Percentiles rank a stretch among this genome's conserved stretches.
These are phyloP conservation scores for Ganaspis sp. DNA, from an alignment of 1,140 invertebrate genomes.

Conservation along the genomic window DNA sequence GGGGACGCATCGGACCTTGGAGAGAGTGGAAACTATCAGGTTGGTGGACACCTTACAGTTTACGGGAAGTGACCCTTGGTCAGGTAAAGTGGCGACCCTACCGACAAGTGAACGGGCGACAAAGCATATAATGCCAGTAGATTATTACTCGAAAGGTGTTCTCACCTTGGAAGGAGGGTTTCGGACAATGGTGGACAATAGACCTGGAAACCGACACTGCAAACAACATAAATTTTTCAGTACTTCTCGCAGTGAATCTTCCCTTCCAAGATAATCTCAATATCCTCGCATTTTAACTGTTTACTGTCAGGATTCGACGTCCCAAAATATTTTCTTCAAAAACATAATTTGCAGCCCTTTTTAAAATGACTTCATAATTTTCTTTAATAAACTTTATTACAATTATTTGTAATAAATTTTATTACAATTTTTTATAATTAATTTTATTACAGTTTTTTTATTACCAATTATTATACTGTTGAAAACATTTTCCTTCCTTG, in stretches of 20 bases:
- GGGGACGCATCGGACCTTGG: background rate
- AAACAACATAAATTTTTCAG: slow-evolving; percentile 75
- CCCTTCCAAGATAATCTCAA: slow-evolving; percentile 34
- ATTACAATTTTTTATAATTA: too few relatives aligned
- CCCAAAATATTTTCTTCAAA: background rate
- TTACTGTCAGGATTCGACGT: background rate
- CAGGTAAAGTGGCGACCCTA: slow-evolving; percentile 67
- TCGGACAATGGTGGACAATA: slow-evolving; percentile 75
- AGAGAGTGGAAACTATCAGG: slow-evolving; percentile 46
- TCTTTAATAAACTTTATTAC: too few relatives aligned
- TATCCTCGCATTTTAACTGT: slow-evolving; percentile 15
- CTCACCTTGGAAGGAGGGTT: slow-evolving; percentile 73
- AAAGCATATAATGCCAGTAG: slow-evolving; percentile 72
- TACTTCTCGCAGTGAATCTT: slow-evolving; percentile 45
- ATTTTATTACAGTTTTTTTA: too few relatives aligned
- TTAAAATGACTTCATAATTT: too few relatives aligned
- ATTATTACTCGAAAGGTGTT: slow-evolving; percentile 75
- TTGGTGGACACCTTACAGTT: slow-evolving; percentile 58
- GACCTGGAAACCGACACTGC: slow-evolving; percentile 73
- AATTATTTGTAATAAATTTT: too few relatives aligned
- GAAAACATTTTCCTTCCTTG: too few relatives aligned
- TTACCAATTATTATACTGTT: too few relatives aligned
- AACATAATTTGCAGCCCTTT: too few relatives aligned
- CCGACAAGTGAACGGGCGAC: slow-evolving; percentile 70
- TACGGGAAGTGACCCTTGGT: slow-evolving; percentile 71